phyloP scores from a whole-genome alignment of 2,797 vertebrate genomes.

The Crenuchus spilurus region DNA sequence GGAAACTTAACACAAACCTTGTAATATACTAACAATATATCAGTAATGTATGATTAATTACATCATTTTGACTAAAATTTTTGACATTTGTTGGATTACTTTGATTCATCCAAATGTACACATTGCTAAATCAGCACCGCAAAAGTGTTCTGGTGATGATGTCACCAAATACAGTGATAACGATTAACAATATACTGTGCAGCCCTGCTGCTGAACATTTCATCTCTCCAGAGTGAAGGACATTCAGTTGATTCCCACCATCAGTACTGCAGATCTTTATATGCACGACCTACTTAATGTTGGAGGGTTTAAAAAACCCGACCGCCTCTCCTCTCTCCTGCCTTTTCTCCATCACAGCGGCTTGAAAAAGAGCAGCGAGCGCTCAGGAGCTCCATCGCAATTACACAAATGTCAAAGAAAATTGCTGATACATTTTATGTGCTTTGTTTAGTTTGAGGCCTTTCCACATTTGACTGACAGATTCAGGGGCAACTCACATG shows the following conservation, averaged over 20 bases:
- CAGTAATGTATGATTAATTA: too few species aligned
- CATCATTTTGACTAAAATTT: too few species aligned
- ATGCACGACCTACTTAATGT: not conserved
- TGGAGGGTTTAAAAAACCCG: not conserved
- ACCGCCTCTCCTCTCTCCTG: not conserved
- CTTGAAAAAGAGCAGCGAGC: not conserved
- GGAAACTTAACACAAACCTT: too few species aligned
- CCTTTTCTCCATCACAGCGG: not conserved
- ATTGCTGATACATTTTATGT: not conserved
- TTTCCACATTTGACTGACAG: constrained; percentile 14
- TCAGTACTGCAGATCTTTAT: not conserved
- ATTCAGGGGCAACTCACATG: not conserved
- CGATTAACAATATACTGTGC: too few species aligned
- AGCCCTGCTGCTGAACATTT: not conserved
- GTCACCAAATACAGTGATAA: too few species aligned
- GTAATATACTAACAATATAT: too few species aligned
- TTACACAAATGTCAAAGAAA: constrained; percentile 29
- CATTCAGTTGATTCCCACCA: not conserved
- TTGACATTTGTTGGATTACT: too few species aligned
- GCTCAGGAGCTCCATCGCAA: not conserved
- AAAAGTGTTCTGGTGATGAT: too few species aligned
- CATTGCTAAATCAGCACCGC: too few species aligned
- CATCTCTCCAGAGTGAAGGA: not conserved
- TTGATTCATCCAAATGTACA: too few species aligned
- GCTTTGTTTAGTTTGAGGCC: constrained; percentile 6